phyloP scores from a whole-genome alignment of 2,888 invertebrate species.

The Orgyia antiqua region DNA sequence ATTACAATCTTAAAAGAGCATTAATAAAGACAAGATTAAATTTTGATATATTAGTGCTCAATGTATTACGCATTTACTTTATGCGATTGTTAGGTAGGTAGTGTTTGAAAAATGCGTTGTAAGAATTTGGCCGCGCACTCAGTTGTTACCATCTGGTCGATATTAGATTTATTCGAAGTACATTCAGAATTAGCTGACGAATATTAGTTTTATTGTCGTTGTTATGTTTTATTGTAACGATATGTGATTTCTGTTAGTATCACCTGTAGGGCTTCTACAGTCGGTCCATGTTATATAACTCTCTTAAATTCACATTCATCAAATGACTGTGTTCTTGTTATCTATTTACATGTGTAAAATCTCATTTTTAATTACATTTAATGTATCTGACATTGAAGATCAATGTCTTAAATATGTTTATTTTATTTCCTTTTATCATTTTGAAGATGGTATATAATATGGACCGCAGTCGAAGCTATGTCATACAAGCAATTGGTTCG shows the following conservation, averaged over 20 bases:
- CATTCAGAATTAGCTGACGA: slow-evolving; percentile 64
- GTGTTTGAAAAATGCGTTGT: slow-evolving; percentile 24
- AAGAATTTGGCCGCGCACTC: slow-evolving; percentile 34
- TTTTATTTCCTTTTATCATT: slow-evolving; percentile 9
- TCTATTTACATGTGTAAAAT: too few relatives aligned
- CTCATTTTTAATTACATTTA: too few relatives aligned
- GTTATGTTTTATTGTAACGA: slow-evolving; percentile 56
- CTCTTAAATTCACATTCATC: slow-evolving; percentile 7
- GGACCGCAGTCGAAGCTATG: slow-evolving; percentile 41
- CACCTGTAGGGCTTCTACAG: slow-evolving; percentile 51
- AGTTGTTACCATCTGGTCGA: slow-evolving; percentile 72
- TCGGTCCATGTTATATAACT: slow-evolving; percentile 39
- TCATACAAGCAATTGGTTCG: slow-evolving; percentile 3
- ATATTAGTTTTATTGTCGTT: slow-evolving; percentile 70
- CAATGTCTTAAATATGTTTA: too few relatives aligned
- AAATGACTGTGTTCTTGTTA: not conserved
- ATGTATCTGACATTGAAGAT: too few relatives aligned
- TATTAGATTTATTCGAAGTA: slow-evolving; percentile 72
- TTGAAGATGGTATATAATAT: slow-evolving; percentile 28
- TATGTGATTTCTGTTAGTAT: slow-evolving; percentile 61
- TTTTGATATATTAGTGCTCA: too few relatives aligned
- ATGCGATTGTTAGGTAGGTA: not conserved
- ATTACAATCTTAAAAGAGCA: slow-evolving; percentile 1
- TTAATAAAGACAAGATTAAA: too few relatives aligned
- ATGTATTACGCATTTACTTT: too few relatives aligned